Evolutionary conservation across 2,888 invertebrate genomes (phyloP).

Genomic region (Drosophila pegasa): DNA sequence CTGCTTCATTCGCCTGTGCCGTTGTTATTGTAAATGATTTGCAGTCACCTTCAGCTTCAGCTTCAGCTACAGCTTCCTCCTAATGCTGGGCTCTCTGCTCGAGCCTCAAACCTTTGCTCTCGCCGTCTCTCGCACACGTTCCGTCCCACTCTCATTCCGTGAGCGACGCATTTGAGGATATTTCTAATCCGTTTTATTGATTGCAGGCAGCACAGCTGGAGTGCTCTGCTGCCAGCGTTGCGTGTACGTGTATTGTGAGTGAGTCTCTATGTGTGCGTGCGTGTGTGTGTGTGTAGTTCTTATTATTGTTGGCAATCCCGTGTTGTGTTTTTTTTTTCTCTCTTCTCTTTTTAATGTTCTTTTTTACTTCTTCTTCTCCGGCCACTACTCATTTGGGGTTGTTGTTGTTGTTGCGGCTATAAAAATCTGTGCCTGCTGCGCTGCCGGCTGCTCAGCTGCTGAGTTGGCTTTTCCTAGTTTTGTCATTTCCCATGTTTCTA

Average conservation of each 20-base stretch:
- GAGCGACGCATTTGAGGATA: slow-evolving; percentile 76
- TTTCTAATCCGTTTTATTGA: slow-evolving; percentile 82
- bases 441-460: slow-evolving; percentile 41
- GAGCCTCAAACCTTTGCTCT: slow-evolving; percentile 2
- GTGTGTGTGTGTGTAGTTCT: slow-evolving; percentile 47
- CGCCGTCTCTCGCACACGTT: slow-evolving; percentile 6
- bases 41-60: slow-evolving; percentile 42
- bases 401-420: slow-evolving; percentile 39
- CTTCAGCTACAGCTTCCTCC: slow-evolving; percentile 25
- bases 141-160: slow-evolving; percentile 36
- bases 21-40: slow-evolving; percentile 67
- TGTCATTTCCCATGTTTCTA: slow-evolving; percentile 41
- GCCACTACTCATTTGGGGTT: slow-evolving; percentile 60
- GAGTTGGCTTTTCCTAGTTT: slow-evolving; percentile 51
- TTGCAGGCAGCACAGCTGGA: slow-evolving; percentile 77
- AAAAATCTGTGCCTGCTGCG: slow-evolving; percentile 42
- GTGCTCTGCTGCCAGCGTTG: slow-evolving; percentile 41
- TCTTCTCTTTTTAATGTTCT: slow-evolving; percentile 32
- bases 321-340: slow-evolving; percentile 46
- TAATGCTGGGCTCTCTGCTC: slow-evolving; percentile 13
- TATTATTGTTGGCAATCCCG: slow-evolving; percentile 58
- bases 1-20: slow-evolving; percentile 22
- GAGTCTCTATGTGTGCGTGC: slow-evolving; percentile 22
- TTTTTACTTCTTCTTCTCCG: slow-evolving; percentile 51
- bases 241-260: slow-evolving; percentile 17